Evolutionary conservation across 2,888 invertebrate genomes (phyloP), one percentile per base, ranked within the genome.

Genomic region (Ryuthela nishihirai): DNA sequence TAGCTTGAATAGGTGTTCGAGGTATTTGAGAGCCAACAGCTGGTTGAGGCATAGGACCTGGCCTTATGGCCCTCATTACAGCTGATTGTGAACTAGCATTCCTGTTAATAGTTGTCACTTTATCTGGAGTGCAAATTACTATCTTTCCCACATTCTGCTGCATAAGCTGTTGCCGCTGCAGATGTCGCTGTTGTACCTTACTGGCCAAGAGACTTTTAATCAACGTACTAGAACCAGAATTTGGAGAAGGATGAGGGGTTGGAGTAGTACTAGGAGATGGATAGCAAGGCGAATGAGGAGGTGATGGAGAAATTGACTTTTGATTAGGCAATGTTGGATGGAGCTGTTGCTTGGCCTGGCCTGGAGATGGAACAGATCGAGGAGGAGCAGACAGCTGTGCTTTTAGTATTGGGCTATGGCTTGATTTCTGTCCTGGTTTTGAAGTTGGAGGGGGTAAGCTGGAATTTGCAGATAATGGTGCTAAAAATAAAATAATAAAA

Each of bases 191-290:
- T 80, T 64, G 53, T 80, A 92, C 91, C 85, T 94, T 95, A 77
- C 88, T 91, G 69, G 94, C 94, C 75, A 95, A 79, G 67, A 95
- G 81, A 77, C 89, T 92, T 78, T 94, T 94, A 74, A 94, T 93
- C 69, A 93, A 81, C 59, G 90, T 88, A 47, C 89, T 86, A 71
- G 83, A 84, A 54, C 82, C 81, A 65, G 76, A 73, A 61, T 73
- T 68, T 50, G 39, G 26, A 26, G 54, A 26, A 42, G 45, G 23
- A 59, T 74, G 74, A 56, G 75, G 72, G 61, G 71, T 72, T 58
- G 71, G 67, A 54, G 62, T 20, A 69, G 63, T 25, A 46, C 48
- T 58, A 15, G 64, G 48, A 34, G 46, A 35, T 7, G 45, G n/a
- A 44, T 36, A 35, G n/a, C 5, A 23, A 55, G 56, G 53, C 12